phyloP scores from a whole-genome alignment of 2,797 vertebrate genomes.

The Acipenser oxyrinchus region DNA sequence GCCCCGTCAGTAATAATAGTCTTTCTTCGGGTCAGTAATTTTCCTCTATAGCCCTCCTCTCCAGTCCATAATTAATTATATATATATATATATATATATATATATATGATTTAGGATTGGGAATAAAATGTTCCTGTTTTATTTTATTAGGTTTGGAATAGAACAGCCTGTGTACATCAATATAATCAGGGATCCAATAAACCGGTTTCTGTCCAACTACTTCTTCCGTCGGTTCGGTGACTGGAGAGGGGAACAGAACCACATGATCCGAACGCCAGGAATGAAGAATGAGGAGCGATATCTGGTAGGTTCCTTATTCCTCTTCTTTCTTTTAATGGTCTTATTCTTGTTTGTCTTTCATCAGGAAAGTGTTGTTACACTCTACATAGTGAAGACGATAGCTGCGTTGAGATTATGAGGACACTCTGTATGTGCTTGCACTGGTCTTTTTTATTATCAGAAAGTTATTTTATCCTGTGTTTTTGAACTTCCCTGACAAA shows the following conservation, averaged over 20 bases:
- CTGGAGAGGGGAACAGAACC: conserved; percentile 97
- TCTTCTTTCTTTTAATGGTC: not conserved
- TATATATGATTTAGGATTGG: not conserved
- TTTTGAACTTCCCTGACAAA: too few species aligned
- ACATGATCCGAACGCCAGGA: conserved; percentile 90
- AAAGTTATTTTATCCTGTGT: too few species aligned
- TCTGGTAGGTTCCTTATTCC: conserved; percentile 65
- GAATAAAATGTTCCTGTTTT: conserved; percentile 2
- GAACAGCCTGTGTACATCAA: conserved; percentile 96
- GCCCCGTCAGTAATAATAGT: too few species aligned
- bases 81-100: too few species aligned
- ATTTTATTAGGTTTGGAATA: conserved; percentile 77
- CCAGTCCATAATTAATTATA: too few species aligned
- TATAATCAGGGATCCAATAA: conserved; percentile 95
- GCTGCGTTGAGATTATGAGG: too few species aligned
- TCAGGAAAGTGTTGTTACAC: too few species aligned
- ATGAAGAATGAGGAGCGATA: conserved; percentile 98
- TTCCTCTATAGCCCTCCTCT: too few species aligned
- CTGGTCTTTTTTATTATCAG: too few species aligned
- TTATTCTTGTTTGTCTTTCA: not conserved
- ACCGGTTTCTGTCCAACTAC: conserved; percentile 92
- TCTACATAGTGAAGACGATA: too few species aligned
- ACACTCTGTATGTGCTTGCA: too few species aligned
- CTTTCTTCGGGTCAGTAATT: too few species aligned
- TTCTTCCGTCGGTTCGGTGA: conserved; percentile 98